These are phyloP conservation scores for Zosterops borbonicus DNA, from an alignment of 2,113 vertebrate species.

Conservation along the genomic window DNA sequence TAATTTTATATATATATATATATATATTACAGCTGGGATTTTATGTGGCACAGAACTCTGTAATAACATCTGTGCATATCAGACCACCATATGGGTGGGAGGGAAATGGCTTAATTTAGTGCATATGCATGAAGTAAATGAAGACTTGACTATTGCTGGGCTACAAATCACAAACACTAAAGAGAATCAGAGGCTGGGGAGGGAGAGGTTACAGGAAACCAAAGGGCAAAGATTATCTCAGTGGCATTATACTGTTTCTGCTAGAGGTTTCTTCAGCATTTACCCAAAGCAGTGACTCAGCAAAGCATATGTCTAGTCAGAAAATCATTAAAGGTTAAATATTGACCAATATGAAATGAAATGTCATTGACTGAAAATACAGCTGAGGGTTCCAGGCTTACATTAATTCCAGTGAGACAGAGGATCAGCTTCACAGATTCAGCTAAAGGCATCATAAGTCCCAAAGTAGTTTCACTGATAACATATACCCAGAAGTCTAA, in stretches of 20 bases:
- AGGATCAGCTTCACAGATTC: not conserved
- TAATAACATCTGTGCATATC: conserved; percentile 67
- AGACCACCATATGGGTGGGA: conserved; percentile 66
- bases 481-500: not conserved
- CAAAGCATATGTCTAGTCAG: not conserved
- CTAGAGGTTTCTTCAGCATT: not conserved
- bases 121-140: conserved; percentile 55
- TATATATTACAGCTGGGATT: conserved; percentile 44
- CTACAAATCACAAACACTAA: not conserved
- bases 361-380: not conserved
- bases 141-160: conserved; percentile 18
- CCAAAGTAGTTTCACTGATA: not conserved
- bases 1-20: too few species aligned
- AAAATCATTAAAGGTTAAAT: conserved; percentile 13
- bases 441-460: not conserved
- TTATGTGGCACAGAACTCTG: conserved; percentile 31
- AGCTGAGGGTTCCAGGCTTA: not conserved
- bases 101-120: conserved; percentile 63
- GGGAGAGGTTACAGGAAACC: not conserved
- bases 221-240: not conserved
- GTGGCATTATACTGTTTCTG: not conserved
- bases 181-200: not conserved
- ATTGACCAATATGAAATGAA: conserved; percentile 7
- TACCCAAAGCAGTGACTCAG: not conserved
- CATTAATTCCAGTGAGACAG: not conserved